phyloP scores from a whole-genome alignment of 2,797 vertebrate species.

The Chrysocyon brachyurus region DNA sequence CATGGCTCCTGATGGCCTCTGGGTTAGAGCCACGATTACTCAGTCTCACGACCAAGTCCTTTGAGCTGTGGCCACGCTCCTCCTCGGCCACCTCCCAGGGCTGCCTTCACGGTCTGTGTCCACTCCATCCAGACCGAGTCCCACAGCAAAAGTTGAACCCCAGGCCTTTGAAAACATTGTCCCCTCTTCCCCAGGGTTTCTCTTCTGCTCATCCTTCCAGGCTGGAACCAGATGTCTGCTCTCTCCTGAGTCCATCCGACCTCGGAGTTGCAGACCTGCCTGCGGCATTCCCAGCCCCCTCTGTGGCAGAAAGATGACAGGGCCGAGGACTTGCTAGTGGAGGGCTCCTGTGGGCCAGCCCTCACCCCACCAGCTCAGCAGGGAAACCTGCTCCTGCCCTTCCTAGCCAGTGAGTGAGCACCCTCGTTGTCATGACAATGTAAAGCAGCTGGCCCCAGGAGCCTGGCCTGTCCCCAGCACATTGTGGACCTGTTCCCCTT shows the following conservation, averaged over 20 bases:
- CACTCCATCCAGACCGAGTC: not conserved
- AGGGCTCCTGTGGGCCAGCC: not conserved
- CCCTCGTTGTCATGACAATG: fast-evolving
- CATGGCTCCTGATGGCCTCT: fast-evolving
- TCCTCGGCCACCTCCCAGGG: not conserved
- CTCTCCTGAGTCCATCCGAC: not conserved
- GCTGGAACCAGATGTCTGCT: not conserved
- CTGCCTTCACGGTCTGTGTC: fast-evolving
- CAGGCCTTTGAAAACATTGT: not conserved
- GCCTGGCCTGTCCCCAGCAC: not conserved
- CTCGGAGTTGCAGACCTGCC: fast-evolving
- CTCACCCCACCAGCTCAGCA: too few relatives aligned
- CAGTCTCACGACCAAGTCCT: not conserved
- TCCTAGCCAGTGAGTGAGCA: not conserved
- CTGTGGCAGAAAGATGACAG: not conserved
- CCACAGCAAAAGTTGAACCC: not conserved
- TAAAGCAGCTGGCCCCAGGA: not conserved
- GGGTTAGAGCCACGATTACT: not conserved
- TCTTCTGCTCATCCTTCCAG: not conserved
- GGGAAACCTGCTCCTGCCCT: not conserved
- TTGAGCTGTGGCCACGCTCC: not conserved
- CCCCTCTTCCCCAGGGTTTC: not conserved
- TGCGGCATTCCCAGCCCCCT: not conserved
- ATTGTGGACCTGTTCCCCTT: not conserved
- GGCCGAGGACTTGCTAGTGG: not conserved